Evolutionary conservation across 1,140 invertebrate genomes (phyloP).

Genomic region (Ephestia elutella): DNA sequence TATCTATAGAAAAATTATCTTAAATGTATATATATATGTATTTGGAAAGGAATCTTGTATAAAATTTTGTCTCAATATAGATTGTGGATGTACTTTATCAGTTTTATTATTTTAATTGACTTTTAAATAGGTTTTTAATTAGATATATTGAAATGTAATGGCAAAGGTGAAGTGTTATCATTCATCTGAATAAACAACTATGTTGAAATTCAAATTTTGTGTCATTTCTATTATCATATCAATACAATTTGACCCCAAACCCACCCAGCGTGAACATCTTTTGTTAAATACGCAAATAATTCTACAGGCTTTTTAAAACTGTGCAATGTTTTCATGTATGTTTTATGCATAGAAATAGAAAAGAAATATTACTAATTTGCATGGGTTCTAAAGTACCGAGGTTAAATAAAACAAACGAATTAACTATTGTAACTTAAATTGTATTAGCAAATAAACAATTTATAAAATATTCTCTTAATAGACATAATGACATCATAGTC

Average conservation of each 20-base stretch:
- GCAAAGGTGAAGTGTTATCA: constrained; percentile 1
- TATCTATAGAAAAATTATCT: too few relatives aligned
- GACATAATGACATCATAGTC: constrained; percentile 58
- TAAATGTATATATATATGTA: too few relatives aligned
- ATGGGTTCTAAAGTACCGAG: too few relatives aligned
- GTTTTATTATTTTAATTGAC: neutral
- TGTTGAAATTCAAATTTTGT: constrained; percentile 2
- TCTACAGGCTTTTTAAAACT: too few relatives aligned
- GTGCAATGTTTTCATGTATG: too few relatives aligned
- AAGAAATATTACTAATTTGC: too few relatives aligned
- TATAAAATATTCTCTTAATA: constrained; percentile 71
- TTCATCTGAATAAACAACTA: neutral
- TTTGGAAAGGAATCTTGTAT: too few relatives aligned
- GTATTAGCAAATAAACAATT: constrained; percentile 74
- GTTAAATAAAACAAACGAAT: constrained; percentile 35
- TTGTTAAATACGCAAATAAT: neutral
- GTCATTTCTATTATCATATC: constrained; percentile 1
- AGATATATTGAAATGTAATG: neutral
- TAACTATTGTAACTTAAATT: constrained; percentile 57
- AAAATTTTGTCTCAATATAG: too few relatives aligned
- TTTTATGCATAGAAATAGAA: too few relatives aligned
- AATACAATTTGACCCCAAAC: neutral
- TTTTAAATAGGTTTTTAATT: neutral
- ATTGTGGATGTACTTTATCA: constrained; percentile 10
- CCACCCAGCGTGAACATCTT: neutral